Conservation (phyloP, 2,797 vertebrate species). For the Dipus sagitta region DNA sequence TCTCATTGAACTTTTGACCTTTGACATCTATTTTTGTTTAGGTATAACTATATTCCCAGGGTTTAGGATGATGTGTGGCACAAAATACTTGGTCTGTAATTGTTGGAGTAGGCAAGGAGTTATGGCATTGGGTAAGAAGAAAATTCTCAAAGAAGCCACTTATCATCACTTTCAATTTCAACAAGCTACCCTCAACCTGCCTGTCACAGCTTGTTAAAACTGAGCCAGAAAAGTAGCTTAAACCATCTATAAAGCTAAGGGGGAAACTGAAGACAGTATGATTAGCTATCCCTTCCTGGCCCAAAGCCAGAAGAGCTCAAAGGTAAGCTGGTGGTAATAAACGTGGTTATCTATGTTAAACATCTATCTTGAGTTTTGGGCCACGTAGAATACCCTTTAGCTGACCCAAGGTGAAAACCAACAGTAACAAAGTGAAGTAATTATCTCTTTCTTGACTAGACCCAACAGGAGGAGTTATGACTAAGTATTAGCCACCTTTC, state of each 20-base stretch:
- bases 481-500: too few relatives aligned
- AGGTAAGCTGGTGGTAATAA: background rate
- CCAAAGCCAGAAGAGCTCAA: background rate
- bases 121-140: background rate
- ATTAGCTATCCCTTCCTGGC: background rate
- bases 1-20: background rate
- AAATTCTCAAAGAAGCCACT: background rate
- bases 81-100: background rate
- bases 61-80: background rate
- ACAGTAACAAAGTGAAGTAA: background rate
- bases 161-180: background rate
- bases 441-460: background rate
- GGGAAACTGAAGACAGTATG: background rate
- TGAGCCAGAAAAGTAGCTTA: background rate
- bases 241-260: background rate
- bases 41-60: background rate
- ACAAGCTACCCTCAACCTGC: background rate
- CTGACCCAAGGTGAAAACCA: background rate
- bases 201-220: background rate
- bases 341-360: too few relatives aligned
- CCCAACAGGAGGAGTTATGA: background rate
- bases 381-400: background rate
- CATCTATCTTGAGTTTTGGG: background rate
- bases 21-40: slow-evolving; percentile 12
- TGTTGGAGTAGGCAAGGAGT: background rate